Evolutionary conservation across 2,888 invertebrate genomes (phyloP), one percentile per base, ranked within the genome.

Genomic region (Heliconius ethilla): DNA sequence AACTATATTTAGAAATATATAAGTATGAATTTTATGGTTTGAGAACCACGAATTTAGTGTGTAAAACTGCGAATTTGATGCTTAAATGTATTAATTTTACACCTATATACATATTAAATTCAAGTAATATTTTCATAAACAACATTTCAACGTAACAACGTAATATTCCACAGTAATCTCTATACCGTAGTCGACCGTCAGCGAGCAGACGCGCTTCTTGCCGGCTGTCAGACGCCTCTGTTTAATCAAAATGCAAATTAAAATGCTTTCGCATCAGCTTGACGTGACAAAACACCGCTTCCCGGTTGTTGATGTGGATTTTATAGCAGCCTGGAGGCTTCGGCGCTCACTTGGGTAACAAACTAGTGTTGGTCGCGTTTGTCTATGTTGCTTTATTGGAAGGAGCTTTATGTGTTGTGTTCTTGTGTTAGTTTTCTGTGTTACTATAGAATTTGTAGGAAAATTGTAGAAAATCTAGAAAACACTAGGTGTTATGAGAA

Each of bases 201-300:
- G 79, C 77, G 67, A 74, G 78, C 78, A 79, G 78, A 76, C 80
- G 79, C 70, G 79, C 70, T 82, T 82, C 83, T 83, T 81, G 82
- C 78, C 82, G 84, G 82, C 85, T 83, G 84, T 82, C 85, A 85
- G 85, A 83, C 87, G 85, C 86, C 83, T 84, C 84, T 84, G 83
- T 88, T 89, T 89, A 88, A 89, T 89, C 88, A 89, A 89, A 89
- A 90, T 90, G 89, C 88, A 89, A 90, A 90, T 89, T 86, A 86
- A 86, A 87, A 88, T 85, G 86, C 86, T 85, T 85, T 86, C 85
- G 83, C 85, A 84, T 83, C 84, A 83, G 81, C 82, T 83, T 88
- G 86, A 86, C 89, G 86, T 87, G 85, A 86, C 87, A 86, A 84
- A 87, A 86, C 86, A 85, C 81, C 85, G 84, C 84, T 77, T 83